Conservation (phyloP, 2,797 vertebrate species). For the Cyprinodon diabolis region DNA sequence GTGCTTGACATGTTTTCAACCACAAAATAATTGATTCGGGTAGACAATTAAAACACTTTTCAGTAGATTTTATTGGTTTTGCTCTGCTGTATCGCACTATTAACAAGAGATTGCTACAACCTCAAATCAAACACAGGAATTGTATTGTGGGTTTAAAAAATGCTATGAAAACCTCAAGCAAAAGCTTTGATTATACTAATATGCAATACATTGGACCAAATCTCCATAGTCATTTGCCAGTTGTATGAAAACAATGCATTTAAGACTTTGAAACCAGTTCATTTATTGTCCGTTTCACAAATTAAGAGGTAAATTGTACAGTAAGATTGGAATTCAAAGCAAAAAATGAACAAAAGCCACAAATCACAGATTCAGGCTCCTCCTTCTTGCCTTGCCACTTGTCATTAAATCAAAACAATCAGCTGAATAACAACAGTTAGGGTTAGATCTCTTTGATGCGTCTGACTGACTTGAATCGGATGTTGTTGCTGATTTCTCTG, state of each 20-base stretch:
- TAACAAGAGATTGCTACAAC: neutral
- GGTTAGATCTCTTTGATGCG: conserved; percentile 39
- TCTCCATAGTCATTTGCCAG: neutral
- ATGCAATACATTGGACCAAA: neutral
- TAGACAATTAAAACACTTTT: neutral
- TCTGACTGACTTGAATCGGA: conserved; percentile 42
- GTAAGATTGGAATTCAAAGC: conserved; percentile 43
- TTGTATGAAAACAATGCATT: neutral
- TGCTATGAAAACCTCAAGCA: neutral
- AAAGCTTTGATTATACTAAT: neutral
- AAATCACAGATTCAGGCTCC: conserved; percentile 38
- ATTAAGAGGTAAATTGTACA: conserved; percentile 38
- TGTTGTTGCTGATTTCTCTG: conserved; percentile 39
- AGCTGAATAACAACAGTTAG: neutral
- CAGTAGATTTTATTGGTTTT: neutral
- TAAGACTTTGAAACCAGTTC: neutral
- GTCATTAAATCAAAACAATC: conserved; percentile 21
- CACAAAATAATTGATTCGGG: neutral
- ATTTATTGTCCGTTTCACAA: conserved; percentile 57
- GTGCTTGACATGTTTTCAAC: neutral
- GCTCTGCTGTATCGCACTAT: neutral
- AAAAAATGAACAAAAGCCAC: conserved; percentile 35
- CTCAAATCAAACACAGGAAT: neutral
- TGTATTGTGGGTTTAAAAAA: neutral
- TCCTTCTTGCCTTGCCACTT: conserved; percentile 10